phyloP scores from a whole-genome alignment of 2,797 vertebrate species.

The Alectoris magna region DNA sequence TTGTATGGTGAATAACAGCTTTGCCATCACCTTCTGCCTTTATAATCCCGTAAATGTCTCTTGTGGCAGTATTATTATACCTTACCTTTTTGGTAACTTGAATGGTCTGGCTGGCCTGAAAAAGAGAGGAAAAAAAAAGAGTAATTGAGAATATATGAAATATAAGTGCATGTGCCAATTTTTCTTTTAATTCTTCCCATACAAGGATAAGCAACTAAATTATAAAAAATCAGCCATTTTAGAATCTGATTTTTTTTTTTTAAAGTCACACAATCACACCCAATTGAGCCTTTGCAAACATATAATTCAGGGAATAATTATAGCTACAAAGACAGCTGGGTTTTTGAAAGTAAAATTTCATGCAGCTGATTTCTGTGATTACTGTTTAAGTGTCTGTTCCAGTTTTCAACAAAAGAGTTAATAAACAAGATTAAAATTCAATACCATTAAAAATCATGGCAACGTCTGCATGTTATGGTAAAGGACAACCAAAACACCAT shows the following conservation, averaged over 20 bases:
- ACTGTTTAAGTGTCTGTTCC: not conserved
- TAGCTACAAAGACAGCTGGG: constrained; percentile 25
- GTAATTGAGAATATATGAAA: constrained; percentile 66
- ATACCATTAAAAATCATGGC: not conserved
- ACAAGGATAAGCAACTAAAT: not conserved
- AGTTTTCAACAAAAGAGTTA: constrained; percentile 11
- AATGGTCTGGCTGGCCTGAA: constrained; percentile 90
- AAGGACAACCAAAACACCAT: not conserved
- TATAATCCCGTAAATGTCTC: not conserved
- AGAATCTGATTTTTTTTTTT: not conserved
- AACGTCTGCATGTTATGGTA: not conserved
- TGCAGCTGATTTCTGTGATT: constrained; percentile 16
- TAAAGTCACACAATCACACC: not conserved
- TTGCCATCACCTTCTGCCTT: not conserved
- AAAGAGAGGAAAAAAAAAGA: constrained; percentile 78
- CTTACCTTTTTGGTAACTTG: constrained; percentile 97
- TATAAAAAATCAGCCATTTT: not conserved
- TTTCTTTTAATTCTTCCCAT: constrained; percentile 14
- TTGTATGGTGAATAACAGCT: not conserved
- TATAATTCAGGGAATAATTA: constrained; percentile 36
- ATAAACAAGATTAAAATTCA: not conserved
- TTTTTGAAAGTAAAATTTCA: constrained; percentile 35
- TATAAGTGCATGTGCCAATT: not conserved
- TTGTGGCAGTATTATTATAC: not conserved
- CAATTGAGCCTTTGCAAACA: constrained; percentile 22